Evolutionary conservation across 2,888 invertebrate genomes (phyloP).

Genomic region (Hermaeophaga mercurialis): DNA sequence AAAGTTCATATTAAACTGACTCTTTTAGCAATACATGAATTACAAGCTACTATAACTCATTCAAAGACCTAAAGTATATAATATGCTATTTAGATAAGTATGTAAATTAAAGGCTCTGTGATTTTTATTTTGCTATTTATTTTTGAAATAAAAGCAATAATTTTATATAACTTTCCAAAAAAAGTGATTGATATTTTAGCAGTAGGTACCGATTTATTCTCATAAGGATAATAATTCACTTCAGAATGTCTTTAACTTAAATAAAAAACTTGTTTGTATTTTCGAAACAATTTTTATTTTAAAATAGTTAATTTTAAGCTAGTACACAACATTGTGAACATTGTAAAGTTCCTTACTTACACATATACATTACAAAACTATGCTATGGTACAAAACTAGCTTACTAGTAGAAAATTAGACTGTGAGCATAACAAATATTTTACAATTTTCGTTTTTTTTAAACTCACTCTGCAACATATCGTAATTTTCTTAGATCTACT

Average conservation of each 20-base stretch:
- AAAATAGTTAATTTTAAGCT: slow-evolving; percentile 52
- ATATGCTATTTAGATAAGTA: no score
- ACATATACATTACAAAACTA: slow-evolving; percentile 62
- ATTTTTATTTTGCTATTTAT: no score
- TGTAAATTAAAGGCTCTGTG: no score
- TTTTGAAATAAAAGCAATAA: no score
- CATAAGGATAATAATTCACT: no score
- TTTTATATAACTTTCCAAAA: no score
- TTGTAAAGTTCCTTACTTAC: slow-evolving; percentile 47
- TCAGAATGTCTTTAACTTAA: no score
- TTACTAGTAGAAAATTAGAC: slow-evolving; percentile 62
- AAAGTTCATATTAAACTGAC: slow-evolving; percentile 56
- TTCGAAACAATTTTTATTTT: slow-evolving; percentile 50
- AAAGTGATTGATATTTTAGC: no score
- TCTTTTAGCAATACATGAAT: slow-evolving; percentile 54
- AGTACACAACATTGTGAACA: slow-evolving; percentile 53
- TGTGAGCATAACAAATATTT: slow-evolving; percentile 55
- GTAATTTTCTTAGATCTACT: slow-evolving; percentile 33
- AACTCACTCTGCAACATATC: slow-evolving; percentile 46
- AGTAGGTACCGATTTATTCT: no score
- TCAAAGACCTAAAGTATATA: neutral
- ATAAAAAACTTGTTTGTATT: no score
- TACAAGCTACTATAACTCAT: slow-evolving; percentile 38
- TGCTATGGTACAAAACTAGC: slow-evolving; percentile 65
- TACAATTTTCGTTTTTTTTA: slow-evolving; percentile 45